Conservation (phyloP, 2,888 invertebrate genomes). For the Andrena flavipes region DNA sequence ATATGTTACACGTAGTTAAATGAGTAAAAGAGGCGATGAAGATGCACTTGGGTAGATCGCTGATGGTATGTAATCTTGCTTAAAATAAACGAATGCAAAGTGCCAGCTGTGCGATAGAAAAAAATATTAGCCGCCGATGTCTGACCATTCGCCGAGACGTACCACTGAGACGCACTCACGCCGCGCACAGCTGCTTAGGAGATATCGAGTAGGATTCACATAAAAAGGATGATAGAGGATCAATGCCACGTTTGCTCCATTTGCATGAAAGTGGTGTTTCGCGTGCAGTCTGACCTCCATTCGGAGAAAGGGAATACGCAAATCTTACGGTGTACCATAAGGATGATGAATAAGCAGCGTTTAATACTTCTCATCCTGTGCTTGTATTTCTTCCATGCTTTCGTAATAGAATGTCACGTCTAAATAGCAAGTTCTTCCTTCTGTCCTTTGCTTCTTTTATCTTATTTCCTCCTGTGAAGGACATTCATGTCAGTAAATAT, state of each 20-base stretch:
- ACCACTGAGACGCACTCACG: constrained; percentile 33
- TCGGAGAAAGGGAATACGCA: background rate
- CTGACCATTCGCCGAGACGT: constrained; percentile 31
- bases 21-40: background rate
- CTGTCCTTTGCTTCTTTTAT: background rate
- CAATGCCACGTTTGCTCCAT: background rate
- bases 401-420: background rate
- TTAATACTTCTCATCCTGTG: background rate
- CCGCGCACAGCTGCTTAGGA: background rate
- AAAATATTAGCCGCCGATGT: constrained; percentile 6
- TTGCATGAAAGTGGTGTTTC: background rate
- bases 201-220: background rate
- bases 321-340: background rate
- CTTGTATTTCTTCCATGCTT: background rate
- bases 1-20: background rate
- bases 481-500: constrained; percentile 1
- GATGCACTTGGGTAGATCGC: background rate
- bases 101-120: background rate
- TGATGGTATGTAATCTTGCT: background rate
- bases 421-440: background rate
- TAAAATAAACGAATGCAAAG: background rate
- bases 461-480: background rate
- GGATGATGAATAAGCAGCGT: constrained; percentile 6
- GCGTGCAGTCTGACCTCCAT: background rate
- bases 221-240: background rate